Evolutionary conservation across 1,140 invertebrate genomes (phyloP), one percentile per base, ranked within the genome.

Genomic region (Solenopsis fugax): DNA sequence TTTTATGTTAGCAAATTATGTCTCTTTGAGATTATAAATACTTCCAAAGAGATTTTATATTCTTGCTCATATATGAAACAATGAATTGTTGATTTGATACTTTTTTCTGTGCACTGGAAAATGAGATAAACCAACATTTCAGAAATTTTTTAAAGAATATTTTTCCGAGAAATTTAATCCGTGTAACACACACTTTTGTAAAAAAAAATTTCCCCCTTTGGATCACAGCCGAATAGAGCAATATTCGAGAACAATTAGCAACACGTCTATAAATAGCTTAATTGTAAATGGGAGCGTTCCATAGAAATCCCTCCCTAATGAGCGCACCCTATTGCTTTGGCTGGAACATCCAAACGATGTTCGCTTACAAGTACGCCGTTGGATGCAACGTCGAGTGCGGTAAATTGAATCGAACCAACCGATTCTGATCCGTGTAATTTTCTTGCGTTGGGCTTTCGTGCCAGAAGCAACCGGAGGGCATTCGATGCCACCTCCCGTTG

Each of bases 371-470:
- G 41, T 64, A 65, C 24, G 0, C 16, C 45, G 24, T 64, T 21
- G 58, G 13, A 18, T 5, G 18, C 58, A 50, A 78, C 45, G 18
- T 64, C 45, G 58, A 56, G n/a, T 29, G 9, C n/a, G 48, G 34
- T 54, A 54, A 21, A 69, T 81, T 24, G 62, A 81, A 81, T 69
- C 34, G 34, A 24, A 13, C 77, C 48, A 34, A 56, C 48, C 48
- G 29, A 78, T 78, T 65, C 34, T 62, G 34, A 69, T 34, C 9
- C 21, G 64, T 81, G 62, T 81, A 69, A 81, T 81, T 81, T 81
- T 81, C 77, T 81, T 81, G 50, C 21, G 16, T 16, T 7, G 29
- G 9, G 64, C 48, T 89, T 88, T 21, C 67, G 34, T 13, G 67
- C 54, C 52, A 71, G 76, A 21, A 37, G 41, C 75, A 4, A 65